phyloP scores from a whole-genome alignment of 2,888 invertebrate genomes.

The Parnassius glacialis region DNA sequence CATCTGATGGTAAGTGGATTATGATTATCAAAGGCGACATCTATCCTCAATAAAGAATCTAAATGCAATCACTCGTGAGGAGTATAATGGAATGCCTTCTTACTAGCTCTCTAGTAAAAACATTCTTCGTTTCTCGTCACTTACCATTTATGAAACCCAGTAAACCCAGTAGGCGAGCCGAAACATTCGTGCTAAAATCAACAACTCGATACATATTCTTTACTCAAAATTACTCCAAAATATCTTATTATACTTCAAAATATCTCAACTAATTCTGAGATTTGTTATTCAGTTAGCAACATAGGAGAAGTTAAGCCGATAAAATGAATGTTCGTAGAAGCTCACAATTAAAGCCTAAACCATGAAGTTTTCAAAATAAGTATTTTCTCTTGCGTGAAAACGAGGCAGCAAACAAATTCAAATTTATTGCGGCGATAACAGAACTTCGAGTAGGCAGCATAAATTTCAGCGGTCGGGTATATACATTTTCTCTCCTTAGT shows the following conservation, averaged over 20 bases:
- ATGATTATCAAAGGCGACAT: too few species aligned
- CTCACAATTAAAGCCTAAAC: constrained; percentile 54
- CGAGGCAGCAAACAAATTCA: constrained; percentile 54
- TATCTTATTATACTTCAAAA: background rate
- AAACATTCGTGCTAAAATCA: too few species aligned
- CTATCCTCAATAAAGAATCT: too few species aligned
- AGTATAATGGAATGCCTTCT: too few species aligned
- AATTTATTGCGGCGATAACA: constrained; percentile 71
- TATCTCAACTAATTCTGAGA: constrained; percentile 1
- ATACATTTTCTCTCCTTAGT: constrained; percentile 45
- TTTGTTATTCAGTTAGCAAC: constrained; percentile 16
- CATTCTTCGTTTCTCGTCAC: too few species aligned
- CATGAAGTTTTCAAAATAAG: constrained; percentile 45
- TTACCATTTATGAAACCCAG: too few species aligned
- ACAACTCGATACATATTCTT: too few species aligned
- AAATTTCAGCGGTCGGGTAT: constrained; percentile 53
- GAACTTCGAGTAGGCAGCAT: constrained; percentile 66
- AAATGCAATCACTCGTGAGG: too few species aligned
- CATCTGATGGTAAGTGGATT: too few species aligned
- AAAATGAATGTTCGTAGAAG: constrained; percentile 38
- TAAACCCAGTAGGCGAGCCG: too few species aligned
- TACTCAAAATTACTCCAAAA: too few species aligned
- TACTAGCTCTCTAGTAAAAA: too few species aligned
- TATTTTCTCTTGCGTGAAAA: constrained; percentile 43
- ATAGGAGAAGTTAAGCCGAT: constrained; percentile 21